These are phyloP conservation scores for Toxostoma redivivum DNA, from an alignment of 2,113 vertebrate species.

Conservation along the genomic window DNA sequence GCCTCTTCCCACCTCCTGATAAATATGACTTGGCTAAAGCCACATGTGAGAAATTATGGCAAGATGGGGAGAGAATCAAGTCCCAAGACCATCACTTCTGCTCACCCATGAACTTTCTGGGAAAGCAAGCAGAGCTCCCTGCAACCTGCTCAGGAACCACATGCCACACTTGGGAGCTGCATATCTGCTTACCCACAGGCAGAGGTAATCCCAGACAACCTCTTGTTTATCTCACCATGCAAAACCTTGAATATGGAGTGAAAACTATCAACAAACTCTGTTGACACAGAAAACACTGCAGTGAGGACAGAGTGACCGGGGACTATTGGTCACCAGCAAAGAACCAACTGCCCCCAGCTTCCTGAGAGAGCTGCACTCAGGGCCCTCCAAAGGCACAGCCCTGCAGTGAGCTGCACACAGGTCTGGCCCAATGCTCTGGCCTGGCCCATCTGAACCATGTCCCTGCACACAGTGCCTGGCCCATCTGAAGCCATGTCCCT, in stretches of 20 bases:
- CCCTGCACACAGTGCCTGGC: not conserved
- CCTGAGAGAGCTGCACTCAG: fast-evolving
- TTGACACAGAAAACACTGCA: not conserved
- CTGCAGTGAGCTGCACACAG: not conserved
- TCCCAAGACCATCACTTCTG: not conserved
- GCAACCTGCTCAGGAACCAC: not conserved
- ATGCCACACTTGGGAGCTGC: fast-evolving
- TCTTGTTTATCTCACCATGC: not conserved
- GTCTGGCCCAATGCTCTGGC: not conserved
- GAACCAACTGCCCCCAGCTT: fast-evolving
- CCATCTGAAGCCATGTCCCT: not conserved
- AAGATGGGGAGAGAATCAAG: not conserved
- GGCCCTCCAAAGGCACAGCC: not conserved
- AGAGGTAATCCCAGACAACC: not conserved
- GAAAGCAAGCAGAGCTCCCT: not conserved
- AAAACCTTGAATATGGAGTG: not conserved
- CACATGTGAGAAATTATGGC: not conserved
- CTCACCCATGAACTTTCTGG: not conserved
- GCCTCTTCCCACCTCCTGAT: not conserved
- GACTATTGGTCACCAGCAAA: not conserved
- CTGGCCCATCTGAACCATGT: not conserved
- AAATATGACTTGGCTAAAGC: not conserved
- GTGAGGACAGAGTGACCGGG: fast-evolving
- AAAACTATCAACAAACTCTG: not conserved
- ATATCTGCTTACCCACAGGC: not conserved